Evolutionary conservation across 2,888 invertebrate genomes (phyloP), one percentile per base, ranked within the genome.

Genomic region (Trissolcus japonicus): DNA sequence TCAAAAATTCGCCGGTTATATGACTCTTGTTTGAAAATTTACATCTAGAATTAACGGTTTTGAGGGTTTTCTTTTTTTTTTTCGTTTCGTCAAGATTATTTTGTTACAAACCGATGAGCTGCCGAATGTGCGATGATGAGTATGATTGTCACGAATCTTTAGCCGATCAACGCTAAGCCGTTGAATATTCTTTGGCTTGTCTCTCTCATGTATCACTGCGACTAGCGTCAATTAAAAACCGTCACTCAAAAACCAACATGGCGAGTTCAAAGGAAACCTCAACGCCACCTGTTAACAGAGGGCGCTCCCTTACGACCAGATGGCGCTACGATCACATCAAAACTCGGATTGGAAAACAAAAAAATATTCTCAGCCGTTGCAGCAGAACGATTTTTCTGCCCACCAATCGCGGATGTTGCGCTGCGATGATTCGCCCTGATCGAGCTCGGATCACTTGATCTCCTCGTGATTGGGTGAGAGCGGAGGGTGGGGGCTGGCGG

Each of bases 371-470:
- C 78, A 85, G 67, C 86, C 80, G 74, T 83, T 85, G 74, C 86
- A 87, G 72, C 87, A 88, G 55, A 85, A 85, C 29, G 86, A 83
- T 59, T 82, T 83, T 76, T 84, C 83, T 7, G 86, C 82, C 85
- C 85, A 84, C 86, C 87, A 87, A 60, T 84, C 84, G 55, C 83
- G 77, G 57, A 85, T 77, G 63, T 83, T 81, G 67, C 81, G 78
- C 54, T 83, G 75, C 78, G 81, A 76, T 51, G 81, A 82, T 67
- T 84, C 82, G 50, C 82, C 82, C 40, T 81, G 81, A 73, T 80
- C 81, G 67, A 83, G 79, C 65, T 83, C 79, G 83, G 85, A 87
- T 88, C 88, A 88, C 86, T 88, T 87, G 79, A 87, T 82, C 61
- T 86, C 86, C 29, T 87, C 88, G 60, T 85, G 86, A 59, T 85